phyloP scores from a whole-genome alignment of 1,140 invertebrate species.

The Sminthurides bifidus region DNA sequence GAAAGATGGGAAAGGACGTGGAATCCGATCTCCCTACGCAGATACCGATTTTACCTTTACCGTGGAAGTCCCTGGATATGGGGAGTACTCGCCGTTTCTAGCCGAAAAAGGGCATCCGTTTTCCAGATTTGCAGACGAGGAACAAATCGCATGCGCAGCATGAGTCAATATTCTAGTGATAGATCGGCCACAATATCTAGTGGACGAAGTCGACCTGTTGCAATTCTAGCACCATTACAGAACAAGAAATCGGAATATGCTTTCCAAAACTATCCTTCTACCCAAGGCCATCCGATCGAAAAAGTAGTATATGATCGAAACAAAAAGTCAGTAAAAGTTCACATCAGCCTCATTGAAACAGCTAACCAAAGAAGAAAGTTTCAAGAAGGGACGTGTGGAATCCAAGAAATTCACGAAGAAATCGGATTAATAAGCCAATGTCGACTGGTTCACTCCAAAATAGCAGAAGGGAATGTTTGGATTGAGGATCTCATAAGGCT shows the following conservation, averaged over 20 bases:
- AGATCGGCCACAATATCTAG: neutral
- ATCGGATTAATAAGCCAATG: slow-evolving; percentile 15
- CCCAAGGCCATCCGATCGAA: neutral
- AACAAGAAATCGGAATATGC: neutral
- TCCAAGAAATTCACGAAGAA: slow-evolving; percentile 22
- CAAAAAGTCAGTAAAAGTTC: slow-evolving; percentile 21
- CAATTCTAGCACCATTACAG: neutral
- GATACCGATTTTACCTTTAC: slow-evolving; percentile 27
- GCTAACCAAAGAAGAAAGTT: slow-evolving; percentile 21
- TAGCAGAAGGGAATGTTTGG: neutral
- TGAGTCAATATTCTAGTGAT: neutral
- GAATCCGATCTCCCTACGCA: slow-evolving; percentile 19
- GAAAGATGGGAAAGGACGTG: slow-evolving; percentile 26
- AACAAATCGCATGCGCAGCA: neutral
- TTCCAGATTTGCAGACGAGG: slow-evolving; percentile 18
- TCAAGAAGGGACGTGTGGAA: neutral
- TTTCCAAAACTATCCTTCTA: neutral
- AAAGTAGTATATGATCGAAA: slow-evolving; percentile 26
- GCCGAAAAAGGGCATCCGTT: slow-evolving; percentile 4
- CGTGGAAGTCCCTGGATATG: slow-evolving; percentile 13
- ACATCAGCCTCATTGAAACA: slow-evolving; percentile 15
- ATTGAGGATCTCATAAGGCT: slow-evolving; percentile 28
- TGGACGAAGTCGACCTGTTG: neutral
- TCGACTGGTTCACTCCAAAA: slow-evolving; percentile 7
- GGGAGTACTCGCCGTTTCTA: slow-evolving; percentile 14